Base-by-base conservation (phyloP, 2,888 invertebrate genomes). In the Pegoplata infirma region DNA sequence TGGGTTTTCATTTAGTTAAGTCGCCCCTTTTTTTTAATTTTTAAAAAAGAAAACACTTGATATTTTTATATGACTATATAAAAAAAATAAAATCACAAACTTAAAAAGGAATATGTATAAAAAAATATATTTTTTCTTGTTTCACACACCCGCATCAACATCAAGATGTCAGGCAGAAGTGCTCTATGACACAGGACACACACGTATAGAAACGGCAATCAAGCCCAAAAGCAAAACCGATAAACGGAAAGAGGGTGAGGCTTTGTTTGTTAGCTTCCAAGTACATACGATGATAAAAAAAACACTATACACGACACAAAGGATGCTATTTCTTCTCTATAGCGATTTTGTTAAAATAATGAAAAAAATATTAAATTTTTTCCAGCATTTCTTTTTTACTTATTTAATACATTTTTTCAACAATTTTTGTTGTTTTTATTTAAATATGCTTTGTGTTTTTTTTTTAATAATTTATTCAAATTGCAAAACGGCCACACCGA, bases 191-290 rank as follows among this genome's bases (percentile, higher is more conserved):
- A 63, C 61, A 68, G 75, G 75, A 75, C 55, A 63, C 12, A 49
- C 23, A 14, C 6, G 23, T 44, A 46, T 58, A 55, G n/a, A 44
- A 14, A 67, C 53, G 23, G 53, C 46, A 74, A 46, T 6, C 46
- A 53, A 68, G 17, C 10, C 5, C 32, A 21, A 8, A 49, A 58
- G 21, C 14, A 67, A 55, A 49, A 19, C n/a, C 53, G 55, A 63
- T 56, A 75, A 36, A 68, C 25, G 23, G 8, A 56, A 63, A 56
- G 75, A 75, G 55, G 74, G 55, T 75, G 68, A 76, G 63, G 68
- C 68, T 76, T 63, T 68, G 46, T 67, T 59, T 16, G 55, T 63
- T 40, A 49, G 44, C 44, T 68, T 61, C 55, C 55, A 75, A 40
- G 68, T 56, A 63, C 23, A 68, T 58, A 59, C 40, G 49, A 64